phyloP scores from a whole-genome alignment of 2,113 vertebrate species.

The Cynopterus brachyotis region DNA sequence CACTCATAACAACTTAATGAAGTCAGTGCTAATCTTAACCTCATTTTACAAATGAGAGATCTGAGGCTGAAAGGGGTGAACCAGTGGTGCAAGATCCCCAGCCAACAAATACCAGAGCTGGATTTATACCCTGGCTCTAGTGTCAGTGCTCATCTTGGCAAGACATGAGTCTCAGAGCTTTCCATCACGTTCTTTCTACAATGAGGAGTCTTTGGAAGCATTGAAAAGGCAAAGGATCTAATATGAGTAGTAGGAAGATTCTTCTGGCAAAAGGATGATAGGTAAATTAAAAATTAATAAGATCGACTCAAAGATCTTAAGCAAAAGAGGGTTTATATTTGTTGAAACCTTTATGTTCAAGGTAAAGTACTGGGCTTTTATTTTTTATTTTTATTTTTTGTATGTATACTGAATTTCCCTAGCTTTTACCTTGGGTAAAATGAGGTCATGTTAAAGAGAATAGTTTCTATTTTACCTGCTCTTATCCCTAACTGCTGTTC shows the following conservation, averaged over 20 bases:
- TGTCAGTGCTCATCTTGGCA: not conserved
- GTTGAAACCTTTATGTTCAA: not conserved
- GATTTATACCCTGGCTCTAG: not conserved
- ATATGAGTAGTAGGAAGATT: not conserved
- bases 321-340: not conserved
- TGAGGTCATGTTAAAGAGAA: not conserved
- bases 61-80: not conserved
- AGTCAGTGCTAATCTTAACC: not conserved
- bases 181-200: not conserved
- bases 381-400: not conserved
- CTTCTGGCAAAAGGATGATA: not conserved
- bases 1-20: not conserved
- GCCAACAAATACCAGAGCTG: not conserved
- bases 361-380: not conserved
- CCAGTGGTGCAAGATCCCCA: not conserved
- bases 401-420: not conserved
- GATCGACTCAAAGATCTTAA: not conserved
- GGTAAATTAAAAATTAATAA: not conserved
- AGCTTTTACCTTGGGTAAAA: not conserved
- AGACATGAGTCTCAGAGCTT: not conserved
- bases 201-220: not conserved
- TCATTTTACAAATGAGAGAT: not conserved
- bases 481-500: not conserved
- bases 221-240: not conserved
- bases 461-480: not conserved